These are phyloP conservation scores for Dione vanillae DNA, from an alignment of 2,888 invertebrate species.

Conservation along the genomic window DNA sequence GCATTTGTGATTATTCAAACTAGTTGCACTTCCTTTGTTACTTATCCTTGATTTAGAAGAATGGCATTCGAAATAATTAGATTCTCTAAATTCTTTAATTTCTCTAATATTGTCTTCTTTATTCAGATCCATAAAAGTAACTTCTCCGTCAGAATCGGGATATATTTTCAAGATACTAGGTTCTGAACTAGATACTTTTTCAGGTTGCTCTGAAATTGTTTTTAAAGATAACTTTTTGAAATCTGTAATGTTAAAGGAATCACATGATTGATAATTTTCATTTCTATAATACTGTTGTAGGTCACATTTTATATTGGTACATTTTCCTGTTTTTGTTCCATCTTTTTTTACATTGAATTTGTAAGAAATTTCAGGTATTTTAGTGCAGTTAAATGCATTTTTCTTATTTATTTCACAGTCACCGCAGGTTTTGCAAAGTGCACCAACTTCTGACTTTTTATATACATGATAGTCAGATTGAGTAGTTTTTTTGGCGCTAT, in stretches of 20 bases:
- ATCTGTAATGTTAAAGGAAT: constrained; percentile 57
- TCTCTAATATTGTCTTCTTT: constrained; percentile 55
- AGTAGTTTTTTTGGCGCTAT: constrained; percentile 61
- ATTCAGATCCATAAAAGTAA: constrained; percentile 54
- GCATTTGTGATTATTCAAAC: constrained; percentile 73
- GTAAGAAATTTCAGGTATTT: not conserved
- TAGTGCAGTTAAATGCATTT: not conserved
- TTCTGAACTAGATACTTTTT: constrained; percentile 48
- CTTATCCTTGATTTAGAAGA: constrained; percentile 72
- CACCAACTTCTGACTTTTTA: constrained; percentile 47
- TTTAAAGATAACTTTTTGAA: constrained; percentile 58
- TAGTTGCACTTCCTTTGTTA: constrained; percentile 55
- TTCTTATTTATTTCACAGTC: constrained; percentile 49
- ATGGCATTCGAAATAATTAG: constrained; percentile 86
- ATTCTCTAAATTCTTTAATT: constrained; percentile 79
- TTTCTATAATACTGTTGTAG: constrained; percentile 71
- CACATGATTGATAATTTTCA: constrained; percentile 62
- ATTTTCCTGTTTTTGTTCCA: constrained; percentile 20
- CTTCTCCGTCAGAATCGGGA: constrained; percentile 55
- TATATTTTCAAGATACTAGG: constrained; percentile 52
- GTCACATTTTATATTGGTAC: constrained; percentile 24
- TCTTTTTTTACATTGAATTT: not conserved
- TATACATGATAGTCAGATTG: constrained; percentile 62
- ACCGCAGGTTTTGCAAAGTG: constrained; percentile 60
- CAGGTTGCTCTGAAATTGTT: constrained; percentile 67